These are phyloP conservation scores for Mastomys coucha DNA, from an alignment of 2,113 vertebrate genomes.

Conservation along the genomic window DNA sequence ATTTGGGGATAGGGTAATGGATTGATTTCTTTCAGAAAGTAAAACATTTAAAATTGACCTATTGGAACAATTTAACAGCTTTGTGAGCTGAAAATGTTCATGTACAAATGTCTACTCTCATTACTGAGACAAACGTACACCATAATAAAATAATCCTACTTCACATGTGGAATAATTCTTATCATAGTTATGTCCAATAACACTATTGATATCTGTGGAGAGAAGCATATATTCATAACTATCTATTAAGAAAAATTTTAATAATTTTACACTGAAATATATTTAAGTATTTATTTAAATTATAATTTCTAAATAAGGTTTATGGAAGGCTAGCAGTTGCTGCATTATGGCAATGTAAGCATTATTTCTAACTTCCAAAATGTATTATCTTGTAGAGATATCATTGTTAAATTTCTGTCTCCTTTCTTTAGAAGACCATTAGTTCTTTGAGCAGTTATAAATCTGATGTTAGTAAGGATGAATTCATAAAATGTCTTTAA, in stretches of 20 bases:
- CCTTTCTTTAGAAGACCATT: neutral
- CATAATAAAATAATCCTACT: neutral
- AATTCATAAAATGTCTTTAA: neutral
- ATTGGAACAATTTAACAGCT: neutral
- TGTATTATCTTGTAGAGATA: too few relatives aligned
- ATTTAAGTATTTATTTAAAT: constrained; percentile 55
- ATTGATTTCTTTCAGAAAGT: neutral
- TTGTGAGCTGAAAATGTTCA: neutral
- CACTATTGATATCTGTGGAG: neutral
- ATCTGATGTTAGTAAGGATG: neutral
- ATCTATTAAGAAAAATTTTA: constrained; percentile 16
- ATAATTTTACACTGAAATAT: neutral
- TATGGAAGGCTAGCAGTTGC: neutral
- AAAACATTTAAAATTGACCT: neutral
- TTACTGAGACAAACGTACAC: neutral
- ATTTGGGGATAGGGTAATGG: neutral
- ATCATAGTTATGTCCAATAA: neutral
- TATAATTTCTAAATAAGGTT: neutral
- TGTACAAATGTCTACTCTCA: neutral
- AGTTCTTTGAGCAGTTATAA: neutral
- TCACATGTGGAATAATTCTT: neutral
- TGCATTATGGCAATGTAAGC: neutral
- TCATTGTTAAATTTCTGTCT: neutral
- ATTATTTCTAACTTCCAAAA: neutral
- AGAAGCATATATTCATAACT: neutral